Percentiles rank a stretch among this genome's conserved stretches.
phyloP scores from a whole-genome alignment of 2,797 vertebrate species.

The Ataeniobius toweri region DNA sequence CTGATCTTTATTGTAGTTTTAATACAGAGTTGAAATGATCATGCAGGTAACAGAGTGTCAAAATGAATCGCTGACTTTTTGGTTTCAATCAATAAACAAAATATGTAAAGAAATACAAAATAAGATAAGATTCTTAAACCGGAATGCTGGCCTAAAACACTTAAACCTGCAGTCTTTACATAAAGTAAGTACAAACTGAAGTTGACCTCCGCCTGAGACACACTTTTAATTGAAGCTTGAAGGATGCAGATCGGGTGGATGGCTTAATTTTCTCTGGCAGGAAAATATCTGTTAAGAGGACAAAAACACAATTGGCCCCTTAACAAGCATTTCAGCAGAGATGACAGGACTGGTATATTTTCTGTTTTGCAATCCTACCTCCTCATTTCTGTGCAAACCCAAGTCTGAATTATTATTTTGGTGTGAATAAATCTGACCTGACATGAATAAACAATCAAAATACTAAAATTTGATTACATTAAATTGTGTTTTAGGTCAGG shows the following conservation, averaged over 20 bases:
- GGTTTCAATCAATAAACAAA: not conserved
- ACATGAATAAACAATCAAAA: not conserved
- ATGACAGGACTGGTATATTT: not conserved
- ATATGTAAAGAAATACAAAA: not conserved
- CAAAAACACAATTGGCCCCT: not conserved
- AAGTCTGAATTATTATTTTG: not conserved
- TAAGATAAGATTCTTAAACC: not conserved
- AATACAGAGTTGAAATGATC: not conserved
- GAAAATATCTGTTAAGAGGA: slow-evolving; percentile 23
- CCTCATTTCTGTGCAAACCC: slow-evolving; percentile 1
- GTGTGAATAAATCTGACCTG: slow-evolving; percentile 4
- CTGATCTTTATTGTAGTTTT: not conserved
- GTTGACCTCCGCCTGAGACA: slow-evolving; percentile 1
- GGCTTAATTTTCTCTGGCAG: slow-evolving; percentile 35
- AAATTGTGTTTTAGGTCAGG: not conserved
- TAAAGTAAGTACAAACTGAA: not conserved
- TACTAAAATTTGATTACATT: slow-evolving; percentile 3
- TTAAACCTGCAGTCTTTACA: not conserved
- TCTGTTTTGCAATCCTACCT: slow-evolving; percentile 9
- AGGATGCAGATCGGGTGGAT: slow-evolving; percentile 23
- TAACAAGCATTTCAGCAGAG: slow-evolving; percentile 17
- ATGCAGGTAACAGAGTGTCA: not conserved
- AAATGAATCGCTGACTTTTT: not conserved
- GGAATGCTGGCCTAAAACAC: not conserved
- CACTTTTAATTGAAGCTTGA: slow-evolving; percentile 34